Conservation (phyloP, 2,888 invertebrate species). For the Sipha maydis region DNA sequence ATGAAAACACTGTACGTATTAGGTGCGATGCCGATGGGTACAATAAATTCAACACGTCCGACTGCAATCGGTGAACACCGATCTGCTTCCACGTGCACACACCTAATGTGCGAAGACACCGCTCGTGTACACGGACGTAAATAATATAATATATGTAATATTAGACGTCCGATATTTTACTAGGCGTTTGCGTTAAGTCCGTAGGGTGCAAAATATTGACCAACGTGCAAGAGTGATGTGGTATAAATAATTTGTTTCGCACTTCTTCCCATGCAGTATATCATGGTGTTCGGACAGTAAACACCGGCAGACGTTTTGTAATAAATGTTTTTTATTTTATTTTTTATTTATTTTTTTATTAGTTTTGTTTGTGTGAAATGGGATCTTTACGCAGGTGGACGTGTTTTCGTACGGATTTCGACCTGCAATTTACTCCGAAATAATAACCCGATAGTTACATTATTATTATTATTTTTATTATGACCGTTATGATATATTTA, state of each 20-base stretch:
- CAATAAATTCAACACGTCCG: constrained; percentile 49
- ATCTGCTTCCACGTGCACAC: constrained; percentile 33
- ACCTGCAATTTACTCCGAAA: constrained; percentile 1
- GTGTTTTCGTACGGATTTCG: background rate
- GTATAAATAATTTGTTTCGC: background rate
- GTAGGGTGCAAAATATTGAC: background rate
- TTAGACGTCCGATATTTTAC: constrained; percentile 10
- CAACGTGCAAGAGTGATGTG: background rate
- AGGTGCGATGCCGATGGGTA: constrained; percentile 24
- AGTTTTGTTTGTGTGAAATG: background rate
- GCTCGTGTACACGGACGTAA: background rate
- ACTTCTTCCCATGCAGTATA: background rate
- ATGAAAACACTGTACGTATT: constrained; percentile 10
- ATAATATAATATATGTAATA: no score
- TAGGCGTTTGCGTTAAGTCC: background rate
- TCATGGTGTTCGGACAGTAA: background rate
- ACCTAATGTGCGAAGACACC: constrained; percentile 22
- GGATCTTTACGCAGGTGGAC: constrained; percentile 31
- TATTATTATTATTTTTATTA: background rate
- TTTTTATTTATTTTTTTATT: constrained; percentile 22
- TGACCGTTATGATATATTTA: background rate
- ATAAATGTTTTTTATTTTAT: background rate
- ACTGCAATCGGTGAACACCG: constrained; percentile 44
- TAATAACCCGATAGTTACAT: constrained; percentile 18
- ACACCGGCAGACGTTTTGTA: background rate